These are phyloP conservation scores for Aplysia californica DNA, from an alignment of 1,140 invertebrate species.

Conservation along the genomic window DNA sequence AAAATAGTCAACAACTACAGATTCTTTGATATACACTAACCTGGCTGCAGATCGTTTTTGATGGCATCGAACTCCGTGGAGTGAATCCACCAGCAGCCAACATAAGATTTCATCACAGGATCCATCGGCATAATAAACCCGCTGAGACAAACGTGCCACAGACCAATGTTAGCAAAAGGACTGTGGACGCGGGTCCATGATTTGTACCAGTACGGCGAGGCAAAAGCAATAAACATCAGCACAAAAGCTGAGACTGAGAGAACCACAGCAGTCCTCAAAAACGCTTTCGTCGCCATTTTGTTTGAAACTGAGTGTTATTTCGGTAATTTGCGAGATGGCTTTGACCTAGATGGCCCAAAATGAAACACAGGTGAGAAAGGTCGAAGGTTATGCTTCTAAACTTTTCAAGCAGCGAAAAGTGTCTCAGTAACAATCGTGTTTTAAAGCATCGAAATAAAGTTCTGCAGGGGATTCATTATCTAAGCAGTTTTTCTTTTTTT, in stretches of 20 bases:
- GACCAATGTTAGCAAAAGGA: constrained; percentile 79
- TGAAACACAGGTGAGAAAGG: background rate
- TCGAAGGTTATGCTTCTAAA: background rate
- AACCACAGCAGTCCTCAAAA: constrained; percentile 46
- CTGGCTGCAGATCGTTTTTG: constrained; percentile 87
- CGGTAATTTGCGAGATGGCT: background rate
- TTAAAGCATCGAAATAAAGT: too few relatives aligned
- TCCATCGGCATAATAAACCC: constrained; percentile 90
- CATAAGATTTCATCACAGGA: constrained; percentile 89
- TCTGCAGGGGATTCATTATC: too few relatives aligned
- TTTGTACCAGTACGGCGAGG: constrained; percentile 95
- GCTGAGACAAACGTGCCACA: constrained; percentile 97
- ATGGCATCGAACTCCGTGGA: constrained; percentile 91
- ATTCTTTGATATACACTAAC: constrained; percentile 69
- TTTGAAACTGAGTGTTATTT: background rate
- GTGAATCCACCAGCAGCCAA: constrained; percentile 95
- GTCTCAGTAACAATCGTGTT: too few relatives aligned
- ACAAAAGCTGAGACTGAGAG: constrained; percentile 58
- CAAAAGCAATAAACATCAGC: constrained; percentile 84
- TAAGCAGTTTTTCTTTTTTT: too few relatives aligned
- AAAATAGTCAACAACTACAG: too few relatives aligned
- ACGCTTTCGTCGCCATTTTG: constrained; percentile 40
- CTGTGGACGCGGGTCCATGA: constrained; percentile 92
- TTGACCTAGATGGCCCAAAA: background rate
- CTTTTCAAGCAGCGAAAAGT: too few relatives aligned